Conservation (phyloP, 2,888 invertebrate species). For the Xanthia icteritia region DNA sequence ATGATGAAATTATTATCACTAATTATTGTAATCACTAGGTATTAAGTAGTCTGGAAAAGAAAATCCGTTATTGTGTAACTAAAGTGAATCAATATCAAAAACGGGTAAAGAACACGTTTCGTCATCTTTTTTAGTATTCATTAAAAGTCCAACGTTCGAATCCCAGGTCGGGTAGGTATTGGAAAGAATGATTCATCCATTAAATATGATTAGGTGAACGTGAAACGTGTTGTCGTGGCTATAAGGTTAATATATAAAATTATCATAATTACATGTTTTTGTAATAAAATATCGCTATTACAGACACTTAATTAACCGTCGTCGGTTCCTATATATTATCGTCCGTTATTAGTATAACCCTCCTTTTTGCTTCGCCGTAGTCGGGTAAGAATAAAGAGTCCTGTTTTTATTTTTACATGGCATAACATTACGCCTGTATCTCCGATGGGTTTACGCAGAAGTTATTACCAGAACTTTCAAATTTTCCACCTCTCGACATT, state of each 20-base stretch:
- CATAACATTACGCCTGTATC: neutral
- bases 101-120: constrained; percentile 26
- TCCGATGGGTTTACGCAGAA: neutral
- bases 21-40: constrained; percentile 8
- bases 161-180: constrained; percentile 30
- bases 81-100: constrained; percentile 42
- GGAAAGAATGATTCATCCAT: constrained; percentile 41
- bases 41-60: constrained; percentile 16
- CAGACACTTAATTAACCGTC: neutral
- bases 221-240: constrained; percentile 2
- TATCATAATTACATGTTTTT: constrained; percentile 24
- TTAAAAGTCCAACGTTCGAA: constrained; percentile 36
- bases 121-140: constrained; percentile 38
- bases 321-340: neutral
- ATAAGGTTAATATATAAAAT: constrained; percentile 12
- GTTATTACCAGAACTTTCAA: neutral
- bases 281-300: constrained; percentile 35
- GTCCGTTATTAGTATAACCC: neutral
- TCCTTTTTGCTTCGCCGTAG: too few relatives aligned
- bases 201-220: constrained; percentile 6
- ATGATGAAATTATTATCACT: constrained; percentile 40
- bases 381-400: neutral
- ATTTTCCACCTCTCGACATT: neutral
- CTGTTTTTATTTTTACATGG: neutral
- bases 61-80: constrained; percentile 45